phyloP scores from a whole-genome alignment of 2,797 vertebrate species.

The Luscinia luscinia region DNA sequence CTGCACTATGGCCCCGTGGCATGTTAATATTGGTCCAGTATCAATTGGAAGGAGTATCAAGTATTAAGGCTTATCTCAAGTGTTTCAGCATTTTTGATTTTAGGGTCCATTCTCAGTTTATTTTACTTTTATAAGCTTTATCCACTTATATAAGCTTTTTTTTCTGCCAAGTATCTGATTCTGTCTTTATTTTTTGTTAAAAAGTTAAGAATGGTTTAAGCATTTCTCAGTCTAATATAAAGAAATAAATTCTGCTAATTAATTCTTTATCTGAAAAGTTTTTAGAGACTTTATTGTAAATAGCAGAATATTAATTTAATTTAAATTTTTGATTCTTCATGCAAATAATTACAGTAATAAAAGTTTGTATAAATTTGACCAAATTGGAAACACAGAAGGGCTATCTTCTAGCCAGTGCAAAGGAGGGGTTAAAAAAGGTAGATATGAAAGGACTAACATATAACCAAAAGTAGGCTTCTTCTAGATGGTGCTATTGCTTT shows the following conservation, averaged over 20 bases:
- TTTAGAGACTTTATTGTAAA: neutral
- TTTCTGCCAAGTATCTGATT: neutral
- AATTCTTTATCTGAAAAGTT: neutral
- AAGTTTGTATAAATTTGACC: neutral
- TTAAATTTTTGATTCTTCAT: neutral
- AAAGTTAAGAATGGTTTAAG: neutral
- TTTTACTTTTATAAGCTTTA: neutral
- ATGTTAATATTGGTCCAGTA: neutral
- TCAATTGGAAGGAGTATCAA: neutral
- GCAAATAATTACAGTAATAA: neutral
- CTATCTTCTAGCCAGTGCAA: neutral
- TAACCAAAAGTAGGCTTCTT: conserved; percentile 26
- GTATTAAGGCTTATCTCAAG: neutral
- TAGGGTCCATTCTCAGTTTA: neutral
- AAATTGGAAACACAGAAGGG: neutral
- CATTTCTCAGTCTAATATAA: neutral
- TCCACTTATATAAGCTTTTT: neutral
- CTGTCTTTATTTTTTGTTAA: neutral
- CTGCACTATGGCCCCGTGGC: accelerated
- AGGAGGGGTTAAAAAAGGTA: neutral
- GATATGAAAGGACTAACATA: neutral
- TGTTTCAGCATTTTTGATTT: neutral
- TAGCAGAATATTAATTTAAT: neutral
- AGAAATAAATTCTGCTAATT: neutral
- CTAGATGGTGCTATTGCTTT: conserved; percentile 67